phyloP scores from a whole-genome alignment of 1,140 invertebrate genomes.

The Drosophila persimilis region DNA sequence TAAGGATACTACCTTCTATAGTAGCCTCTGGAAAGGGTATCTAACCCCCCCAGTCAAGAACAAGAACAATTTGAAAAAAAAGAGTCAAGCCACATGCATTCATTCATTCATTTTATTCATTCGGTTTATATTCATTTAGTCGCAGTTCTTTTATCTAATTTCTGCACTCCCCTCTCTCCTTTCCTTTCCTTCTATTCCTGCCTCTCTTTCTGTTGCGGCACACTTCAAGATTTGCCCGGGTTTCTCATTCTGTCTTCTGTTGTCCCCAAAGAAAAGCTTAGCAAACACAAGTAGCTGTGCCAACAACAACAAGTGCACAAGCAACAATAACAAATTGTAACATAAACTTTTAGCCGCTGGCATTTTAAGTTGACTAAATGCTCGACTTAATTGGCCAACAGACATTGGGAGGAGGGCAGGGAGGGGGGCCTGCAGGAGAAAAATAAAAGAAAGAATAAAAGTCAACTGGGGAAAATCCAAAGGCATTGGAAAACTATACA shows the following conservation, averaged over 20 bases:
- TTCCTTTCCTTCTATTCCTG: background rate
- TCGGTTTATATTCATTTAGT: conserved; percentile 51
- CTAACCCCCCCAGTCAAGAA: no score
- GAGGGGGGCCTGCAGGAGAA: background rate
- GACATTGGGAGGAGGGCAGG: background rate
- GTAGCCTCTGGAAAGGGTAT: no score
- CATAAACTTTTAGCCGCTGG: conserved; percentile 55
- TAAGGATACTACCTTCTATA: no score
- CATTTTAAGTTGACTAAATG: conserved; percentile 70
- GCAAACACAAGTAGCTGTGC: conserved; percentile 57
- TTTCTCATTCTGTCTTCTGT: conserved; percentile 13
- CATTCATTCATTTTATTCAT: conserved; percentile 48
- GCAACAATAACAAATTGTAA: conserved; percentile 47
- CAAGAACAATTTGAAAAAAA: conserved; percentile 17
- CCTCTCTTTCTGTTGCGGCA: conserved; percentile 30
- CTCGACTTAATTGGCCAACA: conserved; percentile 68
- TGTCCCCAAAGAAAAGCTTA: conserved; percentile 44
- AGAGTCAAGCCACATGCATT: conserved; percentile 48
- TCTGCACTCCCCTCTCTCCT: background rate
- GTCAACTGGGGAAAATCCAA: conserved; percentile 7
- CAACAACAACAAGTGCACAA: conserved; percentile 51
- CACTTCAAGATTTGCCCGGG: conserved; percentile 56
- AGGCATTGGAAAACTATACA: conserved; percentile 22
- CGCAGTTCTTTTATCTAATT: conserved; percentile 36
- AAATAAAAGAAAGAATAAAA: background rate